Evolutionary conservation across 2,113 vertebrate species (phyloP).

Genomic region (Bos taurus): DNA sequence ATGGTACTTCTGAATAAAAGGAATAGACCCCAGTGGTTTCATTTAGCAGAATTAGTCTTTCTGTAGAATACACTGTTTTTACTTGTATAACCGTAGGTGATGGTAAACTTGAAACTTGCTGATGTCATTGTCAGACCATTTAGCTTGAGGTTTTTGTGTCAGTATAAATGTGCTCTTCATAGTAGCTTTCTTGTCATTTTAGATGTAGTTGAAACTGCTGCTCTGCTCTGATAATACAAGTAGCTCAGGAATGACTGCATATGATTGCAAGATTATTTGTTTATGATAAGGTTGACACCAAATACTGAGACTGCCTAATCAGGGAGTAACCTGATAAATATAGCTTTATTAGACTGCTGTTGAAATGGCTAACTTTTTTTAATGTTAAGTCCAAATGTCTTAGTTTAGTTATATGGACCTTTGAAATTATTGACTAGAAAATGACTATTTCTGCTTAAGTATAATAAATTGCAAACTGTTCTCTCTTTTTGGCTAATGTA

Average conservation of each 20-base stretch:
- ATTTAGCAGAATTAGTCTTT: slow-evolving; percentile 44
- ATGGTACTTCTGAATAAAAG: slow-evolving; percentile 45
- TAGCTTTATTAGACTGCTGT: neutral
- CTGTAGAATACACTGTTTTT: slow-evolving; percentile 30
- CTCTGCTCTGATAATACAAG: neutral
- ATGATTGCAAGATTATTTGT: neutral
- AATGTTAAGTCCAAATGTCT: slow-evolving; percentile 13
- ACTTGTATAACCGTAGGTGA: slow-evolving; percentile 40
- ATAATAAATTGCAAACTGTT: neutral
- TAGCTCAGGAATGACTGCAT: neutral
- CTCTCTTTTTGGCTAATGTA: neutral
- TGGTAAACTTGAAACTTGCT: slow-evolving; percentile 49
- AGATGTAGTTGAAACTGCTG: slow-evolving; percentile 27
- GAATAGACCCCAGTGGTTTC: neutral
- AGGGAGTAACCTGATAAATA: slow-evolving; percentile 23
- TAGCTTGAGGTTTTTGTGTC: slow-evolving; percentile 41
- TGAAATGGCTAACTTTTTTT: neutral
- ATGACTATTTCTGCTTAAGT: slow-evolving; percentile 27
- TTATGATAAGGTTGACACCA: neutral
- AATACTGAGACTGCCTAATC: neutral
- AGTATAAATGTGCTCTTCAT: neutral
- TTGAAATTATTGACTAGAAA: slow-evolving; percentile 16
- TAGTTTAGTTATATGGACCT: neutral
- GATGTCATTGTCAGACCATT: slow-evolving; percentile 29
- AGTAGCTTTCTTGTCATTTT: slow-evolving; percentile 31